Evolutionary conservation across 2,113 vertebrate species (phyloP).

Genomic region (Diadophis punctatus): DNA sequence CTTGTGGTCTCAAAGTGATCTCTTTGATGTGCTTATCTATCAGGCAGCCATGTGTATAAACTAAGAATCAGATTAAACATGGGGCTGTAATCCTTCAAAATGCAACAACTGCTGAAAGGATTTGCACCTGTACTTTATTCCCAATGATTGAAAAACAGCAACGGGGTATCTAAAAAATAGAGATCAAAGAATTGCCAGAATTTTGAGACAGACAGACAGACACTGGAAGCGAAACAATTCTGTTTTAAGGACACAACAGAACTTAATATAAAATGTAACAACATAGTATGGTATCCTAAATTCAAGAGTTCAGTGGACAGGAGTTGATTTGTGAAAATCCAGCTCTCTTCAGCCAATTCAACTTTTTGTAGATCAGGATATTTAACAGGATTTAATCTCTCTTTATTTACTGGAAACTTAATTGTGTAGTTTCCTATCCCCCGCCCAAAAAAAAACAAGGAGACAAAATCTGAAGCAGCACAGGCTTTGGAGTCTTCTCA

Average conservation of each 20-base stretch:
- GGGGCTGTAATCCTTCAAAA: neutral
- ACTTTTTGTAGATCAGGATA: neutral
- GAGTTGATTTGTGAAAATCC: neutral
- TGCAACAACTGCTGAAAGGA: neutral
- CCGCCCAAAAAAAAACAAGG: neutral
- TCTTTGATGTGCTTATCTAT: neutral
- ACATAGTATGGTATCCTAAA: neutral
- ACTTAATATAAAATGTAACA: neutral
- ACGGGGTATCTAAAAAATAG: neutral
- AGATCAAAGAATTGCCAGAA: neutral
- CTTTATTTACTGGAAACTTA: neutral
- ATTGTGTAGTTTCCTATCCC: neutral
- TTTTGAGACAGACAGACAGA: neutral
- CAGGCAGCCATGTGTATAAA: neutral
- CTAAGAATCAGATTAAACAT: slow-evolving; percentile 10
- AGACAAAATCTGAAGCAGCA: neutral
- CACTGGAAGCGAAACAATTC: neutral
- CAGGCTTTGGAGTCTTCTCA: neutral
- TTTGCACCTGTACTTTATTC: neutral
- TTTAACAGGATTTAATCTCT: neutral
- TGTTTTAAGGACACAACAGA: slow-evolving; percentile 16
- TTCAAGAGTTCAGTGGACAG: neutral
- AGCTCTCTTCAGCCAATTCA: neutral
- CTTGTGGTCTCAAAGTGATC: neutral
- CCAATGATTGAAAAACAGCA: neutral